Percentiles rank a stretch among this genome's conserved stretches.
These are phyloP conservation scores for Leptinotarsa tumamoca DNA, from an alignment of 2,888 invertebrate species.

Conservation along the genomic window DNA sequence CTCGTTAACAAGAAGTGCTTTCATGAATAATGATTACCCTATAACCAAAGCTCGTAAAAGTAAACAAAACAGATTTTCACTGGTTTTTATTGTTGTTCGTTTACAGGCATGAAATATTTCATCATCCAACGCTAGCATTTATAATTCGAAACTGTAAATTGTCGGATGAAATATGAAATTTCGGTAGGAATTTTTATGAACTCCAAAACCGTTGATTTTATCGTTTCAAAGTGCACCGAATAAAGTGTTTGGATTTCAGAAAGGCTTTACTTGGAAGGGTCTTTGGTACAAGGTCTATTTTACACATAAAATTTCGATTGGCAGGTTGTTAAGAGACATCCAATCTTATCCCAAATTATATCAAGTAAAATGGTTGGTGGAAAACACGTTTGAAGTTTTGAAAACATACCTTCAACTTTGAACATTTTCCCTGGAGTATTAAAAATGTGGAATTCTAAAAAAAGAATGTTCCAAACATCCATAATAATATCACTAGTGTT, in stretches of 20 bases:
- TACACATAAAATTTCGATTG: too few species aligned
- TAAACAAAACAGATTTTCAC: neutral
- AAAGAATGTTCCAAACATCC: too few species aligned
- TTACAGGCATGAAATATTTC: neutral
- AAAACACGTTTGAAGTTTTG: too few species aligned
- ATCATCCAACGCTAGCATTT: neutral
- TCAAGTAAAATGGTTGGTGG: too few species aligned
- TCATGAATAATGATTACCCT: neutral
- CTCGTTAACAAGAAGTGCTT: neutral
- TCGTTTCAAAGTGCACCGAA: neutral
- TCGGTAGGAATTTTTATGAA: conserved; percentile 1
- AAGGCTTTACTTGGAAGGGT: neutral
- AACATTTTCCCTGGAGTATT: too few species aligned
- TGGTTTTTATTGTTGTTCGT: neutral
- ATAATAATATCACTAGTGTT: too few species aligned
- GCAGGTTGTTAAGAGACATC: too few species aligned
- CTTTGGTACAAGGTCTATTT: too few species aligned
- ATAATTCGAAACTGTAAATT: neutral
- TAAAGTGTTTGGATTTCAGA: neutral
- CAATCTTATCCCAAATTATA: too few species aligned
- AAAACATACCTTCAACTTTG: too few species aligned
- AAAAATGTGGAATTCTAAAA: too few species aligned
- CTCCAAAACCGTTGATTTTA: neutral
- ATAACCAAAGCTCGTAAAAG: neutral
- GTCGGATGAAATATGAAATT: neutral